These are phyloP conservation scores for Furnarius figulus DNA, from an alignment of 2,113 vertebrate genomes.

Conservation along the genomic window DNA sequence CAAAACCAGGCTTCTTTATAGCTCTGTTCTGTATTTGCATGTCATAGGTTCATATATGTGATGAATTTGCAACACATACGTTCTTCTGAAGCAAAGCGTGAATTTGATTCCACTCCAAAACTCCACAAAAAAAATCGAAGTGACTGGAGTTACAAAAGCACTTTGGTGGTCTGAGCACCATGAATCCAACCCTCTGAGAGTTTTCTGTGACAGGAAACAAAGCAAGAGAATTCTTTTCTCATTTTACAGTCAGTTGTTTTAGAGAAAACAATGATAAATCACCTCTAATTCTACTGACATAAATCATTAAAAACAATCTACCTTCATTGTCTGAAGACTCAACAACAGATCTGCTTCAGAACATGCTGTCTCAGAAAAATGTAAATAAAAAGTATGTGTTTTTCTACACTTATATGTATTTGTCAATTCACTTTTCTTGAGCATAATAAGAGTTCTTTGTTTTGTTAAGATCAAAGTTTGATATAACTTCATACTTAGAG, in stretches of 20 bases:
- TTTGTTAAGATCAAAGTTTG: background rate
- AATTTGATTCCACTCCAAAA: background rate
- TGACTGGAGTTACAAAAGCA: background rate
- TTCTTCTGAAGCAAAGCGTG: background rate
- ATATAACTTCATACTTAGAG: background rate
- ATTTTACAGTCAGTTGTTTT: background rate
- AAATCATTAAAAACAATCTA: constrained; percentile 35
- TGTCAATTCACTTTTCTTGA: background rate
- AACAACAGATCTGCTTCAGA: background rate
- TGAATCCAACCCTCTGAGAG: background rate
- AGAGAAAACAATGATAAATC: constrained; percentile 31
- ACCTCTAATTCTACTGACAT: background rate
- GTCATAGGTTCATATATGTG: background rate
- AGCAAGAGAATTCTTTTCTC: background rate
- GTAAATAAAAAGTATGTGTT: background rate
- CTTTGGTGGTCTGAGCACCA: background rate
- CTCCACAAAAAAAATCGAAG: background rate
- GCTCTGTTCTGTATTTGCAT: background rate
- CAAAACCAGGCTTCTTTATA: background rate
- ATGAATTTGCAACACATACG: background rate
- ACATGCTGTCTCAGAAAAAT: background rate
- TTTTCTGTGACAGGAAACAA: background rate
- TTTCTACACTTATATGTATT: background rate
- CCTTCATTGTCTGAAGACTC: background rate
- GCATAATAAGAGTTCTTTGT: background rate